Conservation (phyloP, 2,113 vertebrate genomes). For the Chiloscyllium plagiosum region DNA sequence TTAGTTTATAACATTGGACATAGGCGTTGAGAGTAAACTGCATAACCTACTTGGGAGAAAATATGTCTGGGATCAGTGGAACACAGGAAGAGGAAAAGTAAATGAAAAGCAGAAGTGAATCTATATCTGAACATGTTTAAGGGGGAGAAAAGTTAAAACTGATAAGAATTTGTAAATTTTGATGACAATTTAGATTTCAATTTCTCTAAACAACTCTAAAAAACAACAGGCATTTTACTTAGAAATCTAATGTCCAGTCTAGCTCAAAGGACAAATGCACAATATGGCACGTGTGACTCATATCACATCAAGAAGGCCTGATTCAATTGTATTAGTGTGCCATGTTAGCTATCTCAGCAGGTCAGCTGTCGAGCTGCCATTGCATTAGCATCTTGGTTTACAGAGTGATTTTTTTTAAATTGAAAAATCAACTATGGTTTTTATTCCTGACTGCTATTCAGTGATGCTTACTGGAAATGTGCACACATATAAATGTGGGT, state of each 20-base stretch:
- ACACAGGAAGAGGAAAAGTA: not conserved
- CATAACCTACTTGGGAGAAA: not conserved
- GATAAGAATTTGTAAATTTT: not conserved
- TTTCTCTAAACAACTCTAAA: not conserved
- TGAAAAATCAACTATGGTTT: not conserved
- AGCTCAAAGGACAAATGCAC: not conserved
- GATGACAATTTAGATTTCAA: not conserved
- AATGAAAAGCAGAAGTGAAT: not conserved
- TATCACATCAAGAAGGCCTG: not conserved
- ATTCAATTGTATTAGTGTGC: not conserved
- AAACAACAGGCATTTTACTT: too few species aligned
- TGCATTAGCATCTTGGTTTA: not conserved
- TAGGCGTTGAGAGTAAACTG: not conserved
- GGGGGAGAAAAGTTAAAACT: not conserved
- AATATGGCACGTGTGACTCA: not conserved
- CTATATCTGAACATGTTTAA: not conserved
- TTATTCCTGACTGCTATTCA: not conserved
- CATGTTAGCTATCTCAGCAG: not conserved
- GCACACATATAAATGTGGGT: too few species aligned
- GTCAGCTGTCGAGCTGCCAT: not conserved
- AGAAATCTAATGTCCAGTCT: not conserved
- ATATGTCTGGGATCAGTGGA: not conserved
- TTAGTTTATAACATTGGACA: too few species aligned
- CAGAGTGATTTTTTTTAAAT: not conserved
- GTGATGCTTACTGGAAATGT: not conserved